Base-by-base conservation (phyloP, 2,888 invertebrate genomes). In the Nowickia ferox region DNA sequence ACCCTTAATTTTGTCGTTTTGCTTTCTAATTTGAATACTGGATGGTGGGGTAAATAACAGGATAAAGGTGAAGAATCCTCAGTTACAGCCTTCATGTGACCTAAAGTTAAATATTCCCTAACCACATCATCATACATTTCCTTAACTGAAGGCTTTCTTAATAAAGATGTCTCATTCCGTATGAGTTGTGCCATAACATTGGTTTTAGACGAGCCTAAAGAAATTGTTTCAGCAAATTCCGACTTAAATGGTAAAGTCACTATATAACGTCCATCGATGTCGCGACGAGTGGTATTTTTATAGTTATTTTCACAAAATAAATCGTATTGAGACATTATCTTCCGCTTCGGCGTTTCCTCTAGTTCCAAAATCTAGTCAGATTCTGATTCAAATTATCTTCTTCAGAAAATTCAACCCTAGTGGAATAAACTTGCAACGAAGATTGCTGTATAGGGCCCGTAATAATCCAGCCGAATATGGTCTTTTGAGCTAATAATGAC, bases 1-100 rank as follows among this genome's bases (percentile, higher is more conserved):
- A 30, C 30, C 30, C 30, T 48, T 15, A 48, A 13, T 48, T 59
- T 63, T 17, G n/a, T 63, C 15, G 66, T 66, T 13, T 66, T 66
- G 9, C 48, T 9, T 15, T 48, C 48, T 8, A 22, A n/a, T 6
- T 66, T 66, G 13, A 66, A n/a, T 13, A 66, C 66, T 1, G 66
- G 63, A n/a, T n/a, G n/a, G n/a, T n/a, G n/a, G n/a, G n/a, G n/a
- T n/a, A n/a, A n/a, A n/a, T n/a, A n/a, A n/a, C n/a, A n/a, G n/a
- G n/a, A n/a, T 4, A 42, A n/a, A 42, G 4, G 4, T 30, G 30
- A 30, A 30, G 42, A 0, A n/a, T 40, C 15, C n/a, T 42, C 42
- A 4, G 42, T 9, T 8, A 40, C 17, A 9, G 19, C 19, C 9
- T 42, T 15, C 66, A 48, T 44, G 6, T 48, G 66, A 48, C 15